Base-by-base conservation (phyloP, 2,797 vertebrate species). In the Megaceryle alcyon region DNA sequence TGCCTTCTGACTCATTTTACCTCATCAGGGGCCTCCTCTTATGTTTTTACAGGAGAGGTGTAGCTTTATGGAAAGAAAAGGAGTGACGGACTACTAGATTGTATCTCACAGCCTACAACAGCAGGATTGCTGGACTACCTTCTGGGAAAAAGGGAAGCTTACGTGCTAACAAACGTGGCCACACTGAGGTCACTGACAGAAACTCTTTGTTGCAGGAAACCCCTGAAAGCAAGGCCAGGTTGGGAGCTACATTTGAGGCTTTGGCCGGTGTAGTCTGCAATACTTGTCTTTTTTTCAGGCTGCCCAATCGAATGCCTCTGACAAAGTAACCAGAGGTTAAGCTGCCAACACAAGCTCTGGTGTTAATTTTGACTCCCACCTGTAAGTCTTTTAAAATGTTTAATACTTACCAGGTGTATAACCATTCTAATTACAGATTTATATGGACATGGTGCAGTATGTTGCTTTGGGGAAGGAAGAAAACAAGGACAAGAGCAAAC, bases 31-130 rank as follows among this genome's bases (percentile, higher is more conserved):
- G 80, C 78, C 68, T 43, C 46, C 75, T 44, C 49, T 77, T 72
- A 59, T 57, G 46, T 59, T 88, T 60, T 48, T 23, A 39, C 23
- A 54, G 65, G 35, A 79, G 25, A 82, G 39, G 79, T 63, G 70
- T 43, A 73, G 44, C 65, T 92, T 91, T 80, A 70, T 29, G 18
- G 83, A 87, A 97, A 96, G 86, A 73, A 44, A 76, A 82, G 28
- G 19, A 46, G 4, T 28, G 56, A 80, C 51, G 39, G 68, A 68
- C 64, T 49, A 79, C 63, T 22, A n/a, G 54, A 80, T 51, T 37
- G 2, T 49, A 77, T 65, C 76, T 49, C 25, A 28, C 43, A 73
- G 83, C 12, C n/a, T 66, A 72, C 71, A 90, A 56, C 25, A 46
- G 43, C 59, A 78, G 66, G 73, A 71, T 37, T 71, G 81, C 41